Conservation (phyloP, 2,797 vertebrate genomes). For the Pseudochaenichthys georgianus region DNA sequence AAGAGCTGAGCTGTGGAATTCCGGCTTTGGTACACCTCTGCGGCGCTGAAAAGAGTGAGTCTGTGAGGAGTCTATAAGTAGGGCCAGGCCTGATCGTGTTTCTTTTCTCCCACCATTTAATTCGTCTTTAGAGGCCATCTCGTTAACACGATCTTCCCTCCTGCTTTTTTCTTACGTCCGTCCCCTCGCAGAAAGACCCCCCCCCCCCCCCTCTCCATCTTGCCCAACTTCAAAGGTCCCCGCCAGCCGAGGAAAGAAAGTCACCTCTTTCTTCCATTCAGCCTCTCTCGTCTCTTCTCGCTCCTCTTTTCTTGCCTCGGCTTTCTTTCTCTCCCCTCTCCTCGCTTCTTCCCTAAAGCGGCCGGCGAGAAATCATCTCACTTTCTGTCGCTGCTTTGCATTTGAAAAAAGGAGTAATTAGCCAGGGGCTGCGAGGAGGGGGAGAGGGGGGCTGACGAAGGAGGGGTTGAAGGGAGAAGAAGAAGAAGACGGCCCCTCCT, state of each 20-base stretch:
- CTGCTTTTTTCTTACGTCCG: slow-evolving; percentile 69
- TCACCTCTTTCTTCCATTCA: slow-evolving; percentile 83
- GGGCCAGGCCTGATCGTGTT: slow-evolving; percentile 84
- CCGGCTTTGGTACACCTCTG: slow-evolving; percentile 82
- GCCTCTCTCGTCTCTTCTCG: slow-evolving; percentile 59
- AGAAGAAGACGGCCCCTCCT: slow-evolving; percentile 50
- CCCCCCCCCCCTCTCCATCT: slow-evolving; percentile 54
- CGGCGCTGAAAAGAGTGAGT: slow-evolving; percentile 77
- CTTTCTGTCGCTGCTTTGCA: slow-evolving; percentile 86
- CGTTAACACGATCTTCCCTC: slow-evolving; percentile 88
- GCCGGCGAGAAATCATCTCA: slow-evolving; percentile 86
- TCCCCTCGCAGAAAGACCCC: slow-evolving; percentile 44
- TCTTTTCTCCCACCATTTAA: slow-evolving; percentile 87
- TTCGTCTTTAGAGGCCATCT: slow-evolving; percentile 88
- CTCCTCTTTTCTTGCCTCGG: slow-evolving; percentile 68
- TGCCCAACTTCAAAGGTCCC: slow-evolving; percentile 84
- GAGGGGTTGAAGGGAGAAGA: slow-evolving; percentile 44
- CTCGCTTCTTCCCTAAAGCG: slow-evolving; percentile 69
- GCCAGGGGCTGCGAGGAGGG: slow-evolving; percentile 70
- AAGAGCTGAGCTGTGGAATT: slow-evolving; percentile 85
- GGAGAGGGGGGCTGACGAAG: slow-evolving; percentile 27
- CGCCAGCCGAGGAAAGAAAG: slow-evolving; percentile 82
- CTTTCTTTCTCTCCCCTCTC: slow-evolving; percentile 68
- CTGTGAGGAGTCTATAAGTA: slow-evolving; percentile 85
- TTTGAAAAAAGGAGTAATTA: slow-evolving; percentile 89